A percentile compares a stretch with the other conserved stretches of the same genome.
Conservation (phyloP, 2,113 vertebrate species). For the Brachyistius frenatus region DNA sequence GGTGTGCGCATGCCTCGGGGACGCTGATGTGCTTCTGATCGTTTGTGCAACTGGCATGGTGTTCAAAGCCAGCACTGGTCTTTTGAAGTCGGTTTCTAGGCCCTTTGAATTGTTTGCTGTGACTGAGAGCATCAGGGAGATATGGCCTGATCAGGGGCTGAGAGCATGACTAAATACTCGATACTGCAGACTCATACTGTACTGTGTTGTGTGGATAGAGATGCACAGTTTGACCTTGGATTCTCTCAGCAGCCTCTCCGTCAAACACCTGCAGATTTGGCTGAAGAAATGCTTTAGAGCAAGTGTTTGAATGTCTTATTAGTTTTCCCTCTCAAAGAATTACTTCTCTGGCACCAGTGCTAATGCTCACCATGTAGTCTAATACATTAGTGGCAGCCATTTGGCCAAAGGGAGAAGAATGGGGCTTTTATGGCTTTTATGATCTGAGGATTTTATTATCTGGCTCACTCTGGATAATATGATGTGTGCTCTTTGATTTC, state of each 20-base stretch:
- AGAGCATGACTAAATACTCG: slow-evolving; percentile 56
- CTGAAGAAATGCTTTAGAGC: slow-evolving; percentile 33
- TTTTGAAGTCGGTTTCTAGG: slow-evolving; percentile 71
- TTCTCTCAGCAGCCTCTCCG: slow-evolving; percentile 11
- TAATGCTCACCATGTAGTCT: slow-evolving; percentile 69
- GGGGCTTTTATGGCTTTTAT: slow-evolving; percentile 79
- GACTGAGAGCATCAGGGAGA: slow-evolving; percentile 61
- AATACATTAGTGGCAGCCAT: slow-evolving; percentile 71
- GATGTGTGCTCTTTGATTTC: slow-evolving; percentile 70
- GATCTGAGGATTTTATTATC: slow-evolving; percentile 79
- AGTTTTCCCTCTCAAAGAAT: slow-evolving; percentile 64
- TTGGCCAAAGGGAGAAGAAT: slow-evolving; percentile 67
- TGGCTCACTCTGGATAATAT: slow-evolving; percentile 67
- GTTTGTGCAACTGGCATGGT: slow-evolving; percentile 68
- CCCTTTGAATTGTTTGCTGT: slow-evolving; percentile 66
- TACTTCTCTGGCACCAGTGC: slow-evolving; percentile 59
- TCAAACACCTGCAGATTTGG: slow-evolving; percentile 50
- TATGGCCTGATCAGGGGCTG: slow-evolving; percentile 46
- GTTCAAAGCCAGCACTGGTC: slow-evolving; percentile 73
- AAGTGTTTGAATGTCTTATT: slow-evolving; percentile 55
- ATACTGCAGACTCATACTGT: slow-evolving; percentile 21
- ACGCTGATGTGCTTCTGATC: slow-evolving; percentile 66
- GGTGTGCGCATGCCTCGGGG: slow-evolving; percentile 51
- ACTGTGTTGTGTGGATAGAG: slow-evolving; percentile 16
- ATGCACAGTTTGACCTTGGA: slow-evolving; percentile 38